A percentile compares a stretch with the other conserved stretches of the same genome.
Evolutionary conservation across 2,888 invertebrate species (phyloP).

Genomic region (Parnassius smintheus): DNA sequence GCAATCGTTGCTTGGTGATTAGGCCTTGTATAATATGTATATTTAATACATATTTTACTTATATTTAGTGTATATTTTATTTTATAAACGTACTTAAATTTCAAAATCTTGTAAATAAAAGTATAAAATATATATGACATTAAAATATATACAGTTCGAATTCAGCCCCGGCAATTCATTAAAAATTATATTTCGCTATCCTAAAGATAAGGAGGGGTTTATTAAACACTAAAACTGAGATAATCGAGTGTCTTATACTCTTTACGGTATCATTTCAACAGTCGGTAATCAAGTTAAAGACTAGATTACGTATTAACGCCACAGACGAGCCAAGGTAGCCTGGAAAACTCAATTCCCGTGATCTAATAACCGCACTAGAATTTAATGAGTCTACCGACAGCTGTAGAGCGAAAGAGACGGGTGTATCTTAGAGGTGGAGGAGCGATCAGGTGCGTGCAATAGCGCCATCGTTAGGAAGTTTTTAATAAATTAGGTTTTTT

Average conservation of each 20-base stretch:
- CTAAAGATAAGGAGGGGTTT: neutral
- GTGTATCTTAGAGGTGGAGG: neutral
- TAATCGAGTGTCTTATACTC: neutral
- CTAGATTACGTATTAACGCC: constrained; percentile 13
- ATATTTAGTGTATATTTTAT: too few species aligned
- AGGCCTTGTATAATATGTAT: too few species aligned
- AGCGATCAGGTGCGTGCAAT: neutral
- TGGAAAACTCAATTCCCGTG: constrained; percentile 3
- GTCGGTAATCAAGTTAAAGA: constrained; percentile 3
- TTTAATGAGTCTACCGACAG: constrained; percentile 3
- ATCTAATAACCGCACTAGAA: constrained; percentile 20
- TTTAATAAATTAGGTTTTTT: neutral
- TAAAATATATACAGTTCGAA: too few species aligned
- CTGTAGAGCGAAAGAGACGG: constrained; percentile 2
- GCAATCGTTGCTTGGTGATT: too few species aligned
- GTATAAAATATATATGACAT: too few species aligned
- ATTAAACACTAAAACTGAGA: neutral
- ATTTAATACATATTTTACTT: too few species aligned
- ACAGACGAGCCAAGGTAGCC: constrained; percentile 6
- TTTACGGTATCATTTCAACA: neutral
- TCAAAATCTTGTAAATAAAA: too few species aligned
- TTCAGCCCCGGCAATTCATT: too few species aligned
- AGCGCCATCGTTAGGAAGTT: neutral
- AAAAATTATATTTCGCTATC: too few species aligned
- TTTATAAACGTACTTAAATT: too few species aligned